These are phyloP conservation scores for Simalia tracyae DNA, from an alignment of 2,797 vertebrate genomes.

Conservation along the genomic window DNA sequence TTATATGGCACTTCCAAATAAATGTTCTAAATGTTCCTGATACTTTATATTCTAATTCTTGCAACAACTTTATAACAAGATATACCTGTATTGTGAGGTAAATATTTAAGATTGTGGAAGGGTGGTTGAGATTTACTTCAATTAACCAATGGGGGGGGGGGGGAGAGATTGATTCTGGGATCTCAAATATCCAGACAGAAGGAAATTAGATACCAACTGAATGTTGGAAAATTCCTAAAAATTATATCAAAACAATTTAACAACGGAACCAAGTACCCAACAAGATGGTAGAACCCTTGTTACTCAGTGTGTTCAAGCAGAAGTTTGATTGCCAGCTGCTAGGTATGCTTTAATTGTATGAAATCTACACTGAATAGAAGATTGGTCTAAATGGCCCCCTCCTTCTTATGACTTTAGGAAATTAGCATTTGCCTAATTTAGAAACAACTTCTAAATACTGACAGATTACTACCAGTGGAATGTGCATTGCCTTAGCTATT, in stretches of 20 bases:
- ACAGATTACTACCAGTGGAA: too few relatives aligned
- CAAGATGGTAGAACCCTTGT: too few relatives aligned
- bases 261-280: too few relatives aligned
- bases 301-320: neutral
- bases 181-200: neutral
- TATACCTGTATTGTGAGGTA: neutral
- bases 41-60: neutral
- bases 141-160: neutral
- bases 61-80: neutral
- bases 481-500: too few relatives aligned
- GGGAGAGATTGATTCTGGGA: neutral
- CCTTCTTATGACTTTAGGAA: too few relatives aligned
- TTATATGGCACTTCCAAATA: neutral
- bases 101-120: neutral
- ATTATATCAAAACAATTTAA: too few relatives aligned
- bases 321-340: neutral
- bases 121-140: neutral
- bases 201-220: neutral
- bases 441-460: too few relatives aligned
- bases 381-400: too few relatives aligned
- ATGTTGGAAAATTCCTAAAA: neutral
- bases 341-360: too few relatives aligned
- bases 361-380: too few relatives aligned
- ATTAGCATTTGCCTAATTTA: neutral
- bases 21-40: neutral